Conservation (phyloP, 2,113 vertebrate species). For the Ammospiza nelsoni region DNA sequence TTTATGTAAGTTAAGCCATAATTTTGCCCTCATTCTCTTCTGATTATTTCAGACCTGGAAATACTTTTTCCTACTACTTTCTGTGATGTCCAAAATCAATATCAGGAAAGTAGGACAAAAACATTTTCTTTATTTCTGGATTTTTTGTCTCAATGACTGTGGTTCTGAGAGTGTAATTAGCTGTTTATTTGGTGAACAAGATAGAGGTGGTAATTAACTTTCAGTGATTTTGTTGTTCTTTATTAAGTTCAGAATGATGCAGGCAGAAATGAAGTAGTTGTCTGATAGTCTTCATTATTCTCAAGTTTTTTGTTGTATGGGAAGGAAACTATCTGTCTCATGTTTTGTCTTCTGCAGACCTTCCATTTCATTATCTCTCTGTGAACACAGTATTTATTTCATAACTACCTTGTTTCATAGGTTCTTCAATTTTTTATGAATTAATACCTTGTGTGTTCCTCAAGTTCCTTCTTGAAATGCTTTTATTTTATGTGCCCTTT, state of each 20-base stretch:
- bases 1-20: neutral
- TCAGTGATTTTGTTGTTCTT: neutral
- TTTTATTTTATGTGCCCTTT: neutral
- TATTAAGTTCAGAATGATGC: neutral
- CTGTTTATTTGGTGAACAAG: neutral
- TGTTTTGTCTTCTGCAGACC: neutral
- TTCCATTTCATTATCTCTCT: neutral
- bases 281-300: neutral
- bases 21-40: neutral
- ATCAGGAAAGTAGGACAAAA: neutral
- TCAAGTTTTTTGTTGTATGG: neutral
- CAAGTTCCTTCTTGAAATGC: neutral
- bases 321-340: fast-evolving
- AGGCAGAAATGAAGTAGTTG: neutral
- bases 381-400: neutral
- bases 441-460: neutral
- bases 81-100: slow-evolving; percentile 5
- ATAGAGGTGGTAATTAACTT: neutral
- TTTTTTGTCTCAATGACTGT: neutral
- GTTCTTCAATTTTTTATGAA: neutral
- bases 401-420: neutral
- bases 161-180: neutral
- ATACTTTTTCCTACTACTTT: neutral
- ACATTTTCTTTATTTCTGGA: neutral
- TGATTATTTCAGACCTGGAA: neutral